phyloP scores from a whole-genome alignment of 2,113 vertebrate genomes.

The Rutilus rutilus region DNA sequence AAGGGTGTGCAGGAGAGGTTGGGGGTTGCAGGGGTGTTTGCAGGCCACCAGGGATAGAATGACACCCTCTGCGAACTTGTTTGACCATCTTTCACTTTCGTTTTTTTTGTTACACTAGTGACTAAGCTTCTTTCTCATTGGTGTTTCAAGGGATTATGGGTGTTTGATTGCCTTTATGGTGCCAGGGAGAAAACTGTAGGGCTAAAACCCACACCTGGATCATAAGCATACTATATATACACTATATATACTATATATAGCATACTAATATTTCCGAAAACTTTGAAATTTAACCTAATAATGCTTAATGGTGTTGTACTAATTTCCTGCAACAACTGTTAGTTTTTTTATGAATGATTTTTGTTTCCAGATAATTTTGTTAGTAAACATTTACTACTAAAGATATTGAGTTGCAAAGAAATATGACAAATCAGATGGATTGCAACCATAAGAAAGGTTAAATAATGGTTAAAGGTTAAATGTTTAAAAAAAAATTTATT shows the following conservation, averaged over 20 bases:
- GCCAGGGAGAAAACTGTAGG: neutral
- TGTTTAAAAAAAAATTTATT: neutral
- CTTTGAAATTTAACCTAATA: neutral
- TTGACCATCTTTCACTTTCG: constrained; percentile 25
- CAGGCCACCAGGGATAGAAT: neutral
- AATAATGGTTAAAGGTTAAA: no score
- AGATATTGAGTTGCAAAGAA: neutral
- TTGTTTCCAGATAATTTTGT: neutral
- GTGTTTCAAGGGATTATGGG: constrained; percentile 33
- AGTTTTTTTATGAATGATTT: neutral
- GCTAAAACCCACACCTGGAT: neutral
- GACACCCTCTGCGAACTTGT: constrained; percentile 5
- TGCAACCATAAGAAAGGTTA: neutral
- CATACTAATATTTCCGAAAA: neutral
- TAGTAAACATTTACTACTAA: neutral
- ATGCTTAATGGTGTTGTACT: neutral
- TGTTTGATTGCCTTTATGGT: neutral
- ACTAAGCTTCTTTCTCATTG: neutral
- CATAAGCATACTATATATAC: no score
- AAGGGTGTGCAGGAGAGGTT: neutral
- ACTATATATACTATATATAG: no score
- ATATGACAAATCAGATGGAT: neutral
- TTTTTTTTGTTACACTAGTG: neutral
- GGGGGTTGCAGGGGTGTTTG: neutral
- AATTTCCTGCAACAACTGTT: constrained; percentile 3